Base-by-base conservation (phyloP, 2,797 vertebrate species). In the Chanos chanos region DNA sequence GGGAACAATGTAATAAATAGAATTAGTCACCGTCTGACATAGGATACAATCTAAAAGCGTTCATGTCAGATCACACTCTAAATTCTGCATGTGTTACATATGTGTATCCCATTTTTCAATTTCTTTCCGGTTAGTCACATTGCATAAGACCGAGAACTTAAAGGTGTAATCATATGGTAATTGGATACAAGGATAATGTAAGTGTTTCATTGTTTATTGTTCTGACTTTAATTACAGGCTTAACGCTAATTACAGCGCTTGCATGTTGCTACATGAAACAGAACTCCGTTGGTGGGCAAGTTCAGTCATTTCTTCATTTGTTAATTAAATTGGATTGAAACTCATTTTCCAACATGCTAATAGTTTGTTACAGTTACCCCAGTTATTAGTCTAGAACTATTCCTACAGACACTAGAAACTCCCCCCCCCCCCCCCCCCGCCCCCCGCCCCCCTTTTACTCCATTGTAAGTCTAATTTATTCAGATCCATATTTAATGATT, bases 221-320 rank as follows among this genome's bases (percentile, higher is more conserved):
- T 57, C 43, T 57, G 39, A 34, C 60, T 62, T 69, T 84, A 80
- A 85, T 85, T 77, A 75, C 33, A 71, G 58, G 18, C 16, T 58
- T 72, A 37, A 55, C 51, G 41, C 68, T 68, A 75, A 85, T 82
- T 77, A 72, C 61, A 54, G 70, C 82, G 81, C 66, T 70, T 65
- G 39, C 33, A 13, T 61, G 64, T 66, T 68, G 43, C 61, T 58
- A 66, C 53, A 54, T 68, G 55, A 63, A 80, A 77, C 41, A 74
- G 75, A 69, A 59, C 27, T 25, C 55, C 43, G 53, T 30, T 68
- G 34, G 43, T 47, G 58, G 58, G 61, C 24, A 69, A 57, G 47
- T 36, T 71, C 39, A 8, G 74, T 75, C 70, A 74, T 74, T 51
- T 68, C 81, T 76, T 79, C 75, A 83, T 80, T 72, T 78, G 55